Evolutionary conservation across 2,888 invertebrate species (phyloP).

Genomic region (Thereva nobilitata): DNA sequence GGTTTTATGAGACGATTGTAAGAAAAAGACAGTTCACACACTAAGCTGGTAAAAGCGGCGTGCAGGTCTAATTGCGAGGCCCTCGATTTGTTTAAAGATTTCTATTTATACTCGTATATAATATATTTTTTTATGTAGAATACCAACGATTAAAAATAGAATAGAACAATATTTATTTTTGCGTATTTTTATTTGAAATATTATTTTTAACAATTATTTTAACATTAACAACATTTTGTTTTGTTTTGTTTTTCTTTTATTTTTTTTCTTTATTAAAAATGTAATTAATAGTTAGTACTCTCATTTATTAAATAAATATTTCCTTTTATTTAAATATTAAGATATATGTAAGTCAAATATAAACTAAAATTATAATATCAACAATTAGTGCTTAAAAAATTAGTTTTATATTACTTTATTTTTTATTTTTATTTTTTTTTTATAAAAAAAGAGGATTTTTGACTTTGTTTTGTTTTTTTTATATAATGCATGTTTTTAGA

Average conservation of each 20-base stretch:
- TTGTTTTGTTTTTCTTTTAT: slow-evolving; percentile 47
- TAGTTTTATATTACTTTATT: slow-evolving; percentile 19
- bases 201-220: slow-evolving; percentile 58
- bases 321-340: slow-evolving; percentile 17
- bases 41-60: too few relatives aligned
- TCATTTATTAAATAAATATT: slow-evolving; percentile 27
- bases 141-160: too few relatives aligned
- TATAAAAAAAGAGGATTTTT: slow-evolving; percentile 15
- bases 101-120: too few relatives aligned
- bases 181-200: slow-evolving; percentile 48
- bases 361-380: slow-evolving; percentile 19
- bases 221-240: slow-evolving; percentile 58
- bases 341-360: slow-evolving; percentile 20
- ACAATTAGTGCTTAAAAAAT: slow-evolving; percentile 23
- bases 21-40: too few relatives aligned
- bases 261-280: slow-evolving; percentile 44
- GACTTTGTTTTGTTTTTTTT: slow-evolving; percentile 16
- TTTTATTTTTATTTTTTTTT: slow-evolving; percentile 7
- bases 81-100: too few relatives aligned
- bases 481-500: too few relatives aligned
- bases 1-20: too few relatives aligned
- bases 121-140: too few relatives aligned
- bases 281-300: slow-evolving; percentile 29
- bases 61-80: too few relatives aligned
- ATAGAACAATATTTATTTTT: slow-evolving; percentile 38